phyloP scores from a whole-genome alignment of 1,140 invertebrate genomes.

The Radopholus similis region DNA sequence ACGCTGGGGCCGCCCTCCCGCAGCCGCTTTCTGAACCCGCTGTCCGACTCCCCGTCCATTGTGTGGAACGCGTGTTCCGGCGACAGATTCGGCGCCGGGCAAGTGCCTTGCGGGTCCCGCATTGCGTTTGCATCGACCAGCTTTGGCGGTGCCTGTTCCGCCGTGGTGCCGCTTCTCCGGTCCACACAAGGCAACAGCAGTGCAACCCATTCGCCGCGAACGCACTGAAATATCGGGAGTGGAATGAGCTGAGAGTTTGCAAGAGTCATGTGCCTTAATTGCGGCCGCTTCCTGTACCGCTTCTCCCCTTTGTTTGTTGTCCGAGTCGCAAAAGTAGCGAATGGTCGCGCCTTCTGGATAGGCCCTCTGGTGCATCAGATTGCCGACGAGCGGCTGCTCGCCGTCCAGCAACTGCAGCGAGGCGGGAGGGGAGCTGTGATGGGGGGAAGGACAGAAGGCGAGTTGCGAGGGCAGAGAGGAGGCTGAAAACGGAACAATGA shows the following conservation, averaged over 20 bases:
- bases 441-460: constrained; percentile 1
- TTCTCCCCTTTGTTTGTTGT: not conserved
- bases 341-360: constrained; percentile 46
- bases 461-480: not conserved
- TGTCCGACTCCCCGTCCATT: not conserved
- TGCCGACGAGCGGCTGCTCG: not conserved
- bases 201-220: constrained; percentile 3
- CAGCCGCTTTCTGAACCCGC: not conserved
- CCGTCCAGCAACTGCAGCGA: constrained; percentile 2
- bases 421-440: not conserved
- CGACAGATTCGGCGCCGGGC: not conserved
- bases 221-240: not conserved
- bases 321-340: constrained; percentile 28
- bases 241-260: not conserved
- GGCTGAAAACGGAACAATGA: constrained; percentile 1
- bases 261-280: constrained; percentile 2
- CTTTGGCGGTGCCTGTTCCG: not conserved
- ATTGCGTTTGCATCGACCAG: not conserved
- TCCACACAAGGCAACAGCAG: constrained; percentile 9
- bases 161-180: not conserved
- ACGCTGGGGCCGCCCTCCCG: not conserved
- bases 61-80: not conserved
- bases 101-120: not conserved
- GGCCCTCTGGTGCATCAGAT: not conserved
- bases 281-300: not conserved